Evolutionary conservation across 1,140 invertebrate genomes (phyloP).

Genomic region (Ridgeia piscesae): DNA sequence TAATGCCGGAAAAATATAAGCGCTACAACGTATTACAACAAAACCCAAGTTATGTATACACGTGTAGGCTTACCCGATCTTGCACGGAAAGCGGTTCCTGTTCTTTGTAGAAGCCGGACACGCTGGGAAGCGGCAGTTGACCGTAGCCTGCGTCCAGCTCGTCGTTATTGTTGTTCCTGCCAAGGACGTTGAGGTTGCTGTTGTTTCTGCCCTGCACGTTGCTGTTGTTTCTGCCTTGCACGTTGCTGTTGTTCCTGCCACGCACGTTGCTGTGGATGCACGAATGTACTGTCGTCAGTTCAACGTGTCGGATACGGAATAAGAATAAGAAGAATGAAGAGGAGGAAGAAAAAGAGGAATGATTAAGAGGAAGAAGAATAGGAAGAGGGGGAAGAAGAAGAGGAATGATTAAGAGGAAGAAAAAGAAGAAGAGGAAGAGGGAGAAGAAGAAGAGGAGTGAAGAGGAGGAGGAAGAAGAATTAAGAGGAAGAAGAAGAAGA

Average conservation of each 20-base stretch:
- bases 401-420: too few species aligned
- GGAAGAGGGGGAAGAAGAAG: too few species aligned
- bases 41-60: background rate
- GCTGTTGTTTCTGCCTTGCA: too few species aligned
- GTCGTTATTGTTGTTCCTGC: background rate
- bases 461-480: too few species aligned
- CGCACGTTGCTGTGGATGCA: background rate
- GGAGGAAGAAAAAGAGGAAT: too few species aligned
- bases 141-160: background rate
- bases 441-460: too few species aligned
- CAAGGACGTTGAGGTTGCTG: background rate
- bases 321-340: too few species aligned
- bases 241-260: background rate
- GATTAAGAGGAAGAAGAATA: too few species aligned
- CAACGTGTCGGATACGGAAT: background rate
- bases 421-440: too few species aligned
- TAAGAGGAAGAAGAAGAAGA: too few species aligned
- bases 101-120: background rate
- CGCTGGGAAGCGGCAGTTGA: background rate
- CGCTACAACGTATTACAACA: too few species aligned
- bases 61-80: background rate
- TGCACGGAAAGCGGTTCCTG: background rate
- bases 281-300: background rate
- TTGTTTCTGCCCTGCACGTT: background rate
- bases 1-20: too few species aligned